A percentile compares a stretch with the other conserved stretches of the same genome.
These are phyloP conservation scores for Distichodus sexfasciatus DNA, from an alignment of 2,797 vertebrate genomes.

Conservation along the genomic window DNA sequence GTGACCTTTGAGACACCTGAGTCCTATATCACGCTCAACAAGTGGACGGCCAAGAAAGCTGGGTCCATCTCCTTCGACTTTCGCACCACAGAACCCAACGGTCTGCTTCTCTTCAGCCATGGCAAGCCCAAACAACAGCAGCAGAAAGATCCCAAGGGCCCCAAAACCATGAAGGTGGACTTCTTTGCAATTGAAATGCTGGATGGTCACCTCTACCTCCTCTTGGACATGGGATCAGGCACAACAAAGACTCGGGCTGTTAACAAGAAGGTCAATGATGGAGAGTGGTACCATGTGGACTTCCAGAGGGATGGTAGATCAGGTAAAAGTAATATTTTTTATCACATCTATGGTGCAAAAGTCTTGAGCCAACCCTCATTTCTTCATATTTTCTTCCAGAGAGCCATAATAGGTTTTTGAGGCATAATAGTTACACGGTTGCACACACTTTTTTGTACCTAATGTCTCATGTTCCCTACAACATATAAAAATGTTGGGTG, in stretches of 20 bases:
- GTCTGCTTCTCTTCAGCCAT: conserved; percentile 95
- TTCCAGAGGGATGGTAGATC: conserved; percentile 95
- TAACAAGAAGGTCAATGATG: conserved; percentile 95
- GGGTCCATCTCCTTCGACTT: conserved; percentile 99
- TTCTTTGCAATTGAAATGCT: conserved; percentile 99
- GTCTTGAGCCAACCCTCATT: too few relatives aligned
- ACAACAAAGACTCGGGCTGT: conserved; percentile 96
- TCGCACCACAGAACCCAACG: conserved; percentile 96
- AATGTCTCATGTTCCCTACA: too few relatives aligned
- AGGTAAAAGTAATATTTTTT: too few relatives aligned
- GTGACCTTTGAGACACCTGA: conserved; percentile 98
- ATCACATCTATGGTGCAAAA: too few relatives aligned
- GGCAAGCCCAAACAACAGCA: conserved; percentile 91
- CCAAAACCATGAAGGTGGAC: conserved; percentile 88
- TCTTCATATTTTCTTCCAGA: neutral
- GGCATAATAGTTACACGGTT: too few relatives aligned
- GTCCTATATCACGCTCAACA: conserved; percentile 92
- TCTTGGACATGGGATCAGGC: conserved; percentile 98
- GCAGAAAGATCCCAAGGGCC: conserved; percentile 90
- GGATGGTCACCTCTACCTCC: conserved; percentile 93
- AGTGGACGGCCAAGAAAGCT: conserved; percentile 98
- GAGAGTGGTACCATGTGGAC: conserved; percentile 98
- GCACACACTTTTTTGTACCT: too few relatives aligned
- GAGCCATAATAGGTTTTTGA: too few relatives aligned
- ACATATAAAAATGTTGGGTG: too few relatives aligned